These are phyloP conservation scores for Tenthredo notha DNA, from an alignment of 2,888 invertebrate genomes.

Conservation along the genomic window DNA sequence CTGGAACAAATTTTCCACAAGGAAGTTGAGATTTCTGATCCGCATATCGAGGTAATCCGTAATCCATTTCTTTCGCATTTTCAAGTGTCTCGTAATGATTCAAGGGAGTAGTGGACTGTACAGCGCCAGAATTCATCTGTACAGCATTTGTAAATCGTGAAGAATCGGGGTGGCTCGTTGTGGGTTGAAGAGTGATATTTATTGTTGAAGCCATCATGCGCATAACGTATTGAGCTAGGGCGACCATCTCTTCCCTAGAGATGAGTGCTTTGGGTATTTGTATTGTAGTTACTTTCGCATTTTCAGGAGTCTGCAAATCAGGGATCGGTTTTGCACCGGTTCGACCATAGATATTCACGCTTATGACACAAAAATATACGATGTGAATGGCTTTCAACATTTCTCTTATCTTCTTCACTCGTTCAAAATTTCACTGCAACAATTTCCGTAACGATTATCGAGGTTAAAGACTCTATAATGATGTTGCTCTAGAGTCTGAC, in stretches of 20 bases:
- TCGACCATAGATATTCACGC: neutral
- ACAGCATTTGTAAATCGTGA: neutral
- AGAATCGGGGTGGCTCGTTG: neutral
- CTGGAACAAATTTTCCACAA: neutral
- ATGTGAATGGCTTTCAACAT: neutral
- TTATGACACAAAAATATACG: neutral
- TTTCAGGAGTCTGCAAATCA: neutral
- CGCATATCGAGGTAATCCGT: neutral
- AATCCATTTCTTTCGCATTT: neutral
- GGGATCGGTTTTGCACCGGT: slow-evolving; percentile 14
- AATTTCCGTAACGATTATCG: neutral
- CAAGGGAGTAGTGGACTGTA: slow-evolving; percentile 2
- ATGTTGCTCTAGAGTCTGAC: neutral
- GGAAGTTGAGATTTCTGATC: neutral
- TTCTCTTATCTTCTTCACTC: neutral
- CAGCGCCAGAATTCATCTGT: neutral
- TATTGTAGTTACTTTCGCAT: neutral
- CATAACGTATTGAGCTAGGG: slow-evolving; percentile 74
- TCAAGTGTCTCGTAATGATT: neutral
- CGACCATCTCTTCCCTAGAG: slow-evolving; percentile 69
- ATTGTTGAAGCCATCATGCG: slow-evolving; percentile 73
- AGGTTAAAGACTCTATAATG: slow-evolving; percentile 30
- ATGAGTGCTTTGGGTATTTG: neutral
- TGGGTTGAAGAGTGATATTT: slow-evolving; percentile 69
- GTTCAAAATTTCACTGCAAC: neutral